Percentiles rank a stretch among this genome's conserved stretches.
Conservation (phyloP, 2,888 invertebrate species). For the Trimorus sp. region DNA sequence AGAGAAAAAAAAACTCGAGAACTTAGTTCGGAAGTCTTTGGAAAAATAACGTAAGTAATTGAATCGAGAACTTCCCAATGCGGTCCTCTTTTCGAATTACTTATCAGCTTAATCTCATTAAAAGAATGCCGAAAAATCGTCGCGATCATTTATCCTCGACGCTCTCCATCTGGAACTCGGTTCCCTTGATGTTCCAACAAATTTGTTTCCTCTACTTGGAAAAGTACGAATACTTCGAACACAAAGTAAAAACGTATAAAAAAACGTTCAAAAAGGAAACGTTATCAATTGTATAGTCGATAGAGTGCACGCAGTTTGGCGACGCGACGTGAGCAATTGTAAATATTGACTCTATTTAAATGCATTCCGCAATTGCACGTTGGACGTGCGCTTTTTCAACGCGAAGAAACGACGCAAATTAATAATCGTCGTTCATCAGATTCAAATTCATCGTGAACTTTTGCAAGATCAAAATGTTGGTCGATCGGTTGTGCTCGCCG, state of each 20-base stretch:
- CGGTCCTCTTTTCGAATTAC: constrained; percentile 35
- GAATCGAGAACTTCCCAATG: constrained; percentile 35
- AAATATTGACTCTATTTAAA: neutral
- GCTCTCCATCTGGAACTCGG: constrained; percentile 3
- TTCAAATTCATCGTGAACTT: constrained; percentile 71
- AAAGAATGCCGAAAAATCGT: constrained; percentile 29
- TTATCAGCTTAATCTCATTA: constrained; percentile 34
- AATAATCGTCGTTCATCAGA: constrained; percentile 67
- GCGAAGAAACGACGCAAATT: constrained; percentile 10
- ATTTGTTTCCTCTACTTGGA: too few species aligned
- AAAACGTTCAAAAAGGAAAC: too few species aligned
- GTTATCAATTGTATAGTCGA: too few species aligned
- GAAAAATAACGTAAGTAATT: constrained; percentile 37
- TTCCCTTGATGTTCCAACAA: too few species aligned
- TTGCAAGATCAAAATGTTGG: constrained; percentile 69
- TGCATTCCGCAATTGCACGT: neutral
- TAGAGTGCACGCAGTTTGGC: neutral
- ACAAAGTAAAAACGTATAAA: too few species aligned
- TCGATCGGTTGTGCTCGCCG: constrained; percentile 47
- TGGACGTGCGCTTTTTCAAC: neutral
- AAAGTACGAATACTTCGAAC: too few species aligned
- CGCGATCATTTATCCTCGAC: neutral
- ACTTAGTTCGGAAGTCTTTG: constrained; percentile 23
- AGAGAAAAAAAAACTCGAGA: too few species aligned
- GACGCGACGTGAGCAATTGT: too few species aligned